phyloP scores from a whole-genome alignment of 2,113 vertebrate genomes.

The Sylvia atricapilla region DNA sequence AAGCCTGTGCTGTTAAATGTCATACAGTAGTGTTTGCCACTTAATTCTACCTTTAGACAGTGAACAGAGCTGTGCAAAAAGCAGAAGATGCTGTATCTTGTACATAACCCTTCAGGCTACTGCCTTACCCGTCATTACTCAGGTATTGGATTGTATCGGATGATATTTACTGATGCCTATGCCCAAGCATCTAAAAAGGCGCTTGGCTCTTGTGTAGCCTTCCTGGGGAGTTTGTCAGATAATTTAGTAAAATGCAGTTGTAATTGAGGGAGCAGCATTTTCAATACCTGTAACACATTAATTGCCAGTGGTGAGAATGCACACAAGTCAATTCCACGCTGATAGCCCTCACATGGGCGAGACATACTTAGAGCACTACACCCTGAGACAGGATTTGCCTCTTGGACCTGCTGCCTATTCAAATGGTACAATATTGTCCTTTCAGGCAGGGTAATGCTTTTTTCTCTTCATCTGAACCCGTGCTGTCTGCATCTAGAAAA shows the following conservation, averaged over 20 bases:
- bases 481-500: not conserved
- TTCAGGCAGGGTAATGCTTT: not conserved
- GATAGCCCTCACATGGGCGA: accelerated
- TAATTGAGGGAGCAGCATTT: not conserved
- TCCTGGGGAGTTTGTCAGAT: not conserved
- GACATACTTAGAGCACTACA: not conserved
- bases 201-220: not conserved
- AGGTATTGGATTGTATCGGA: not conserved
- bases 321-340: not conserved
- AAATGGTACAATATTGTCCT: not conserved
- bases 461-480: not conserved
- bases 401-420: not conserved
- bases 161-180: not conserved
- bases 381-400: not conserved
- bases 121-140: not conserved
- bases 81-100: not conserved
- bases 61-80: not conserved
- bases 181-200: not conserved
- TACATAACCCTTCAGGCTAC: not conserved
- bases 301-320: not conserved
- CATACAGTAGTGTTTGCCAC: not conserved
- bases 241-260: not conserved
- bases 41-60: not conserved
- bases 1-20: not conserved
- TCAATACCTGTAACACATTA: not conserved